phyloP scores from a whole-genome alignment of 2,113 vertebrate genomes.

The Chionodraco myersi region DNA sequence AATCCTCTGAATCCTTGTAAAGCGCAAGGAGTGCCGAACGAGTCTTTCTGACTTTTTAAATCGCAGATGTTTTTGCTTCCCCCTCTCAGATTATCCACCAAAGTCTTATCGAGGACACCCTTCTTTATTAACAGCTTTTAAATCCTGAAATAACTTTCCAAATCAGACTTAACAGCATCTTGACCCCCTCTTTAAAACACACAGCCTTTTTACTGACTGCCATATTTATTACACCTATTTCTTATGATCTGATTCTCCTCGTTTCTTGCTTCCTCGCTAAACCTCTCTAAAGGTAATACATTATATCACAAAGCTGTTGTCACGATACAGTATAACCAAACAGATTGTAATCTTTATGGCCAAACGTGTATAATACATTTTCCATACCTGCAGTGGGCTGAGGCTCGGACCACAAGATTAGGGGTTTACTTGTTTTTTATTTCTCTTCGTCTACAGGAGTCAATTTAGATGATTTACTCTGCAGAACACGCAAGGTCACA shows the following conservation, averaged over 20 bases:
- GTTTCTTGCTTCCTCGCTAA: not conserved
- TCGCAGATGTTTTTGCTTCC: constrained; percentile 26
- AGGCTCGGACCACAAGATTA: not conserved
- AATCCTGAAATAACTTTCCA: constrained; percentile 35
- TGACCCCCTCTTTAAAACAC: constrained; percentile 22
- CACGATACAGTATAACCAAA: not conserved
- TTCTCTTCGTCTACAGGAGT: not conserved
- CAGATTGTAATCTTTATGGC: constrained; percentile 13
- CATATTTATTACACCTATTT: constrained; percentile 17
- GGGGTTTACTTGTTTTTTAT: not conserved
- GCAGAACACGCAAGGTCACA: not conserved
- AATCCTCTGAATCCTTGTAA: constrained; percentile 40
- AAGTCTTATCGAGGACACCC: not conserved
- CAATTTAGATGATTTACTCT: constrained; percentile 2
- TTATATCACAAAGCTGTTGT: not conserved
- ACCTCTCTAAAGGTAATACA: not conserved
- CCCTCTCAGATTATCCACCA: constrained; percentile 41
- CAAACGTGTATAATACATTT: constrained; percentile 1
- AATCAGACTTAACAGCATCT: constrained; percentile 44
- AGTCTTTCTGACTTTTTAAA: constrained; percentile 50
- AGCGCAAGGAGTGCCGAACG: not conserved
- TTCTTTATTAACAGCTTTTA: constrained; percentile 23
- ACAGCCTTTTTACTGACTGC: constrained; percentile 3
- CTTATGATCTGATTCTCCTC: constrained; percentile 13
- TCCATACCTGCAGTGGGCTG: not conserved